Percentiles rank a stretch among this genome's conserved stretches.
These are phyloP conservation scores for Listronotus oregonensis DNA, from an alignment of 1,140 invertebrate species.

Conservation along the genomic window DNA sequence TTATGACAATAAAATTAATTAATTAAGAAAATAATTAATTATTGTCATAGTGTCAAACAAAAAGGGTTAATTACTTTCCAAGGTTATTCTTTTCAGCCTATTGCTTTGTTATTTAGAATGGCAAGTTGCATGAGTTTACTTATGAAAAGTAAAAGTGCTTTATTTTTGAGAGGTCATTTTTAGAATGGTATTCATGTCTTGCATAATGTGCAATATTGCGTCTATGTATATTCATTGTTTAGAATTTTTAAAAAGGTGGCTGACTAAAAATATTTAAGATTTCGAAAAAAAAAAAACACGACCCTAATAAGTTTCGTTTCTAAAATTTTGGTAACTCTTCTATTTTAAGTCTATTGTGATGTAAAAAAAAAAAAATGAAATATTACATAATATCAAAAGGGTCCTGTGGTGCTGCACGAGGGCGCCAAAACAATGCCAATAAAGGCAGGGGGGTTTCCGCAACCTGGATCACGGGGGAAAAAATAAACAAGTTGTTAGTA, in stretches of 20 bases:
- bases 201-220: constrained; percentile 22
- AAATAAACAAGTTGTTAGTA: constrained; percentile 42
- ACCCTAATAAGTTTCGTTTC: too few species aligned
- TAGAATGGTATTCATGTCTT: constrained; percentile 27
- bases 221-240: too few species aligned
- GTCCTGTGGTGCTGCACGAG: constrained; percentile 43
- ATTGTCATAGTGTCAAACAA: too few species aligned
- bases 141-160: constrained; percentile 29
- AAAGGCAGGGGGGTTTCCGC: not conserved
- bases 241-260: too few species aligned
- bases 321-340: constrained; percentile 24
- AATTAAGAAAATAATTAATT: too few species aligned
- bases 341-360: constrained; percentile 36
- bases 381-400: constrained; percentile 46
- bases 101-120: not conserved
- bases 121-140: not conserved
- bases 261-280: too few species aligned
- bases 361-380: constrained; percentile 46
- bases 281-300: too few species aligned
- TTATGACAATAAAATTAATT: too few species aligned
- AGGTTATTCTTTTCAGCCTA: not conserved
- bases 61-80: not conserved
- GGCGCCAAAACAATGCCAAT: constrained; percentile 46
- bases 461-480: constrained; percentile 20
- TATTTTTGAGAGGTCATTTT: constrained; percentile 32